phyloP scores from a whole-genome alignment of 2,888 invertebrate species.

The Phorcus lineatus region DNA sequence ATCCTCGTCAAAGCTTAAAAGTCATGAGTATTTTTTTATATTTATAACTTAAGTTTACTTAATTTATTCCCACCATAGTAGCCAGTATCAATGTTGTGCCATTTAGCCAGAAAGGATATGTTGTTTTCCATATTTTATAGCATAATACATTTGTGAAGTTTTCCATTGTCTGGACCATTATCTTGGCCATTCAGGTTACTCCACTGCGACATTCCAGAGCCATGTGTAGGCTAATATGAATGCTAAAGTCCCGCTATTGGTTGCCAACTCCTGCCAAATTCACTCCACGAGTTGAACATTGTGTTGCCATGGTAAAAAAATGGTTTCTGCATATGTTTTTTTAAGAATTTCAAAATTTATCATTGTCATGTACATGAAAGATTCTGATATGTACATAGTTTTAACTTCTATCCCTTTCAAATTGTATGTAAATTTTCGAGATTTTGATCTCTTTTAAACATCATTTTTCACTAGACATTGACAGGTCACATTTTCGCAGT shows the following conservation, averaged over 20 bases:
- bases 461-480: conserved; percentile 22
- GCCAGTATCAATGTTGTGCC: conserved; percentile 18
- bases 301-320: background rate
- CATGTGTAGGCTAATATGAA: background rate
- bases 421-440: background rate
- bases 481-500: conserved; percentile 28
- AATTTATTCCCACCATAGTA: conserved; percentile 15
- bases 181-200: conserved; percentile 4
- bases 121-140: conserved; percentile 7
- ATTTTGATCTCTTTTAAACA: conserved; percentile 42
- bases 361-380: background rate
- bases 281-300: background rate
- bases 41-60: conserved; percentile 2
- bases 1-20: background rate
- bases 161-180: conserved; percentile 21
- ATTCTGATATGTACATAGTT: background rate
- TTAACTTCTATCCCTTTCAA: conserved; percentile 13
- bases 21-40: background rate
- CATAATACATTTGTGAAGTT: conserved; percentile 11
- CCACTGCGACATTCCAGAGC: background rate
- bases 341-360: background rate
- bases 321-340: background rate
- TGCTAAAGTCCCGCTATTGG: background rate
- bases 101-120: conserved; percentile 18
- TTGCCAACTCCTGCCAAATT: conserved; percentile 11